Evolutionary conservation across 2,113 vertebrate genomes (phyloP), one percentile per base, ranked within the genome.

Genomic region (Candoia aspera): DNA sequence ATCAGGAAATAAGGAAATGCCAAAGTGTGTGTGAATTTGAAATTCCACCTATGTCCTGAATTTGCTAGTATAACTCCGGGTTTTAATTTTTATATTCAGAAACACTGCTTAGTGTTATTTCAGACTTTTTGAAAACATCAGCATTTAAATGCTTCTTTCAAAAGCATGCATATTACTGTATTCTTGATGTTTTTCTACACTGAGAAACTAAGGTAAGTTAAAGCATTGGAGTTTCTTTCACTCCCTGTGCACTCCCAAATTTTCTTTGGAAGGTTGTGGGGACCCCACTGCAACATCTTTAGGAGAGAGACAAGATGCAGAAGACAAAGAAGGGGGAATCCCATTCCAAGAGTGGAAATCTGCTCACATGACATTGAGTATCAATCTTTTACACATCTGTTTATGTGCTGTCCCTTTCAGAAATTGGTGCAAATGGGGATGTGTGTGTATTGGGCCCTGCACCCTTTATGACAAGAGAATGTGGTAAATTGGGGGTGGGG

Each of bases 1-100:
- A 55, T 89, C 68, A 88, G 86, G 86, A 26, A 60, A 68, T 68
- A 60, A 11, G 6, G 12, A 84, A 89, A 79, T 91, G 90, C 90
- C 90, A 58, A 89, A 68, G 6, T 3, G 0, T 21, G 17, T 60
- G 60, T n/a, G 79, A 83, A 58, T 90, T 33, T 29, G 33, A 88
- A 73, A 88, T 88, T 87, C 68, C 23, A 84, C 1, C 55, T 57
- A 24, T 17, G 55, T 84, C 86, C 46, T 86, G 60, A 79, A 88
- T 17, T 88, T 88, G 57, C 73, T 64, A 84, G 3, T 64, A 29
- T 26, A 86, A 86, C 26, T 73, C 21, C 53, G 57, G 33, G 8
- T 79, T 42, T 79, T 42, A 79, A 79, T 37, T 79, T 37, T 79
- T 42, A 42, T 42, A 79, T 42, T 79, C n/a, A 79, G 73, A 79